Conservation (phyloP, 2,888 invertebrate species). For the Callyntrura guangdongensis region DNA sequence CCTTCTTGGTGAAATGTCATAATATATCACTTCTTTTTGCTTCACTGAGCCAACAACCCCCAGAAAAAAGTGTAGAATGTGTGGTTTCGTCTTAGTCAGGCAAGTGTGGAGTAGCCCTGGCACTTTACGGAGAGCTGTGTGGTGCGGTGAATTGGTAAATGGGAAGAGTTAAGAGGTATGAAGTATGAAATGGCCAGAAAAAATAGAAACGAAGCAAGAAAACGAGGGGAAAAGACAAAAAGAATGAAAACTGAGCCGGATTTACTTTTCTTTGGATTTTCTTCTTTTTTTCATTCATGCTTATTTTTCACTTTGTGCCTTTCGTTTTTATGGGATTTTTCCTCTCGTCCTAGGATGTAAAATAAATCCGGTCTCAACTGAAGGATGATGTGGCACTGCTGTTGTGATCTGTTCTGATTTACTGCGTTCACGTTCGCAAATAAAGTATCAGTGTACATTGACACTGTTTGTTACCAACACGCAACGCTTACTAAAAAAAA, state of each 20-base stretch:
- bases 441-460: not conserved
- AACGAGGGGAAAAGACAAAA: slow-evolving; percentile 30
- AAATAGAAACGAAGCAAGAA: slow-evolving; percentile 51
- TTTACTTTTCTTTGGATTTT: slow-evolving; percentile 49
- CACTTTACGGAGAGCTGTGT: not conserved
- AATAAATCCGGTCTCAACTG: not conserved
- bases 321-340: slow-evolving; percentile 22
- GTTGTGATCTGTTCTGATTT: slow-evolving; percentile 45
- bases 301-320: slow-evolving; percentile 60
- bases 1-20: slow-evolving; percentile 76
- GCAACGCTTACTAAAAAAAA: not conserved
- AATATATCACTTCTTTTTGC: slow-evolving; percentile 77
- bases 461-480: slow-evolving; percentile 8
- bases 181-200: slow-evolving; percentile 67
- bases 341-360: not conserved
- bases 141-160: slow-evolving; percentile 71
- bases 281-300: slow-evolving; percentile 46
- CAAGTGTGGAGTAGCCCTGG: slow-evolving; percentile 8
- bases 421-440: not conserved
- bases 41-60: slow-evolving; percentile 67
- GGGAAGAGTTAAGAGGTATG: slow-evolving; percentile 69
- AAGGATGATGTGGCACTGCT: slow-evolving; percentile 29
- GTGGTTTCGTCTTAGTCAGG: slow-evolving; percentile 51
- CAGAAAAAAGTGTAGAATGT: slow-evolving; percentile 55
- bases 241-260: slow-evolving; percentile 42